A percentile compares a stretch with the other conserved stretches of the same genome.
These are phyloP conservation scores for Trachythela sp. DNA, from an alignment of 64 coral and sea anemone genomes.

Conservation along the genomic window DNA sequence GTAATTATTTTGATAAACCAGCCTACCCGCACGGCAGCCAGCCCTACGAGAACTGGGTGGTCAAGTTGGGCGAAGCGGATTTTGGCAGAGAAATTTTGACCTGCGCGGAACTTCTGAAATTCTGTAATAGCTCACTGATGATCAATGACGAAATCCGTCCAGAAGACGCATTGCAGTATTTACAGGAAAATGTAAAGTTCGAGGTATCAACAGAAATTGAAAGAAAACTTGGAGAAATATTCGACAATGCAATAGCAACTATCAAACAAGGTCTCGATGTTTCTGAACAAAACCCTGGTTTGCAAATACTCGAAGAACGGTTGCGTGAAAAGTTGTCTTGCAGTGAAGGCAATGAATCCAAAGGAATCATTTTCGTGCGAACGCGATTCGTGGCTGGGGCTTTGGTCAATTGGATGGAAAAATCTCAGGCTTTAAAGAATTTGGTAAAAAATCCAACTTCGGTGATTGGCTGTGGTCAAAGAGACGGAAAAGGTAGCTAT, in stretches of 20 bases:
- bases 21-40: neutral
- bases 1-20: neutral
- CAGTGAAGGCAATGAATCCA: neutral
- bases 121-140: neutral
- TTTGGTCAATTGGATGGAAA: neutral
- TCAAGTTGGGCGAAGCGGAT: neutral
- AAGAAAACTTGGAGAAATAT: neutral
- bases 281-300: neutral
- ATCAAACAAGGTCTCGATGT: neutral
- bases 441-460: neutral
- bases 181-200: neutral
- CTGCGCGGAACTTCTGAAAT: neutral
- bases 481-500: neutral
- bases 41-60: neutral
- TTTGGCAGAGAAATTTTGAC: neutral
- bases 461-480: neutral
- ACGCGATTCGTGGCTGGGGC: neutral
- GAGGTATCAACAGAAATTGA: too few relatives aligned
- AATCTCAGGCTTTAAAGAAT: neutral
- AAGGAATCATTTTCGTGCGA: neutral
- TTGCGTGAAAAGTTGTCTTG: neutral
- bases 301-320: neutral
- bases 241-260: neutral
- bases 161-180: neutral
- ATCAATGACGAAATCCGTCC: neutral